Base-by-base conservation (phyloP, 2,113 vertebrate genomes). In the Psettodes erumei region DNA sequence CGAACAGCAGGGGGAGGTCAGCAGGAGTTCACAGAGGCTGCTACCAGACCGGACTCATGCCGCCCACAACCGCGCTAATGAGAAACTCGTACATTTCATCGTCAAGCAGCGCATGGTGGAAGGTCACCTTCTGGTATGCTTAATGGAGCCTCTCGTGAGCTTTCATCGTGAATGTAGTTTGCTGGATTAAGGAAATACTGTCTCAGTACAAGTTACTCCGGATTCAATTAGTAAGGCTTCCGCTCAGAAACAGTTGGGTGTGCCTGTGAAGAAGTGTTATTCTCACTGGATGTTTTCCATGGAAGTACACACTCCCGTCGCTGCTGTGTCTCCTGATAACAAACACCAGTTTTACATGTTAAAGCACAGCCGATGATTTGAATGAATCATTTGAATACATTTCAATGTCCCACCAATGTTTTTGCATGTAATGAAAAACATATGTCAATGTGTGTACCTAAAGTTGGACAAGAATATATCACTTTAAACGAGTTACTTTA, bases 1-100 rank as follows among this genome's bases (percentile, higher is more conserved):
- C 55, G 81, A 90, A 18, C 62, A 80, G 63, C 8, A 92, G 75
- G 11, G 91, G 60, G 37, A 94, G 81, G n/a, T 83, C 40, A 38
- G 43, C 42, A 74, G 55, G 38, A 72, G 75, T 13, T 81, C 68
- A 8, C 94, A 93, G 86, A 97, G 96, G 40, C 86, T 96, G 11
- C 94, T 99, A 19, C 98, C 97, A 1, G 98, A 99, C 67, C 93
- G 98, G 16, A 94, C 91, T 2, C 94, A 94, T 47, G 94, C 97
- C 0, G 96, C 96, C 45, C 93, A 97, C 21, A 95, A 97, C 78
- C 94, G 93, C 0, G 97, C 95, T 3, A 99, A 98, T 69, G 90
- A 95, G 62, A 96, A 94, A 55, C 91, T 99, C 0, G 96, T 99
- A 33, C 90, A 97, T 67, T 98, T 96, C 51, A 98, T 99, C 0